Percentiles rank a stretch among this genome's conserved stretches.
phyloP scores from a whole-genome alignment of 2,797 vertebrate species.

The Melanotaenia boesemani region DNA sequence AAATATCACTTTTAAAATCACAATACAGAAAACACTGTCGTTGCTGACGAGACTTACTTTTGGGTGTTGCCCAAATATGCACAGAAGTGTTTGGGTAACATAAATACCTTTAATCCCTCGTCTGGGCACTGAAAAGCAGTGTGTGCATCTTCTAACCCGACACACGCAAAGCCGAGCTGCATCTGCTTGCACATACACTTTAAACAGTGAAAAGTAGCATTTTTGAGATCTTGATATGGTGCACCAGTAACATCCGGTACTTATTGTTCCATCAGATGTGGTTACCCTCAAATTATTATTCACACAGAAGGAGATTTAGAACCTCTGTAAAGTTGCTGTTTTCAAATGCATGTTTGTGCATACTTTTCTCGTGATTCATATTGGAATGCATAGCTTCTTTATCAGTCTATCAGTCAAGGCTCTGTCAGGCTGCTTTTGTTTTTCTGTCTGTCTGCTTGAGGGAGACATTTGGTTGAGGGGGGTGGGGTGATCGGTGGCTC shows the following conservation, averaged over 20 bases:
- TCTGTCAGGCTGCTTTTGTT: slow-evolving; percentile 52
- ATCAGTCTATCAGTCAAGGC: slow-evolving; percentile 62
- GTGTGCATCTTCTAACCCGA: slow-evolving; percentile 25
- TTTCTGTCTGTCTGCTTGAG: slow-evolving; percentile 41
- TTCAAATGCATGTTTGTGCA: slow-evolving; percentile 56
- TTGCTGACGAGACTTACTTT: slow-evolving; percentile 43
- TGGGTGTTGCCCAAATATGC: slow-evolving; percentile 49
- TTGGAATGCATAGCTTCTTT: slow-evolving; percentile 70
- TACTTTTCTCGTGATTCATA: slow-evolving; percentile 60
- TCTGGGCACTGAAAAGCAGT: slow-evolving; percentile 55
- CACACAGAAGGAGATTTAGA: slow-evolving; percentile 8
- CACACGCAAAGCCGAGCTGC: slow-evolving; percentile 6
- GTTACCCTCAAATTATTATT: background rate
- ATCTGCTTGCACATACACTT: slow-evolving; percentile 16
- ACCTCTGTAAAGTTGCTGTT: slow-evolving; percentile 25
- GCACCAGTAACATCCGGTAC: slow-evolving; percentile 8
- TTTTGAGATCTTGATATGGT: slow-evolving; percentile 27
- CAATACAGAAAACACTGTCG: slow-evolving; percentile 34
- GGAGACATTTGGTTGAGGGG: slow-evolving; percentile 9
- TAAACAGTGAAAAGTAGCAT: background rate
- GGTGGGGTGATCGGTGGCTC: slow-evolving; percentile 7
- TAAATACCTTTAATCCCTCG: slow-evolving; percentile 64
- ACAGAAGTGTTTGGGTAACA: slow-evolving; percentile 48
- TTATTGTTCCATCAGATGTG: slow-evolving; percentile 19
- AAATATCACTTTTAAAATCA: slow-evolving; percentile 63